Evolutionary conservation across 2,888 invertebrate genomes (phyloP), one percentile per base, ranked within the genome.

Genomic region (Branchellion lobata): DNA sequence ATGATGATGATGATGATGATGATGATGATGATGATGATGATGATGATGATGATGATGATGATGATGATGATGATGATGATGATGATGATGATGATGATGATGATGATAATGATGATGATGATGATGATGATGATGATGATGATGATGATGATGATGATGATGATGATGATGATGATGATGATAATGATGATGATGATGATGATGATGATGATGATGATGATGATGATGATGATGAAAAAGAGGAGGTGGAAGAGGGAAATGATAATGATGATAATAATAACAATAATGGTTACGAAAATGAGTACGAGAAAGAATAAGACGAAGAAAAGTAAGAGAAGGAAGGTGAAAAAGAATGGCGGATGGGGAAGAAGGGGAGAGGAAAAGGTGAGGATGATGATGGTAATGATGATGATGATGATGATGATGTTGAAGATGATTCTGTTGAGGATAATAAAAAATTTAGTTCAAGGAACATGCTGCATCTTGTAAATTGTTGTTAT

Each of bases 51-150:
- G 24, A 72, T 72, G 34, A 72, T 33, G 24, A 72, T 33, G 24
- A 72, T 72, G 8, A 72, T 27, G 24, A 33, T 33, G 34, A 72
- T 72, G 34, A 24, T 24, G 40, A 73, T n/a, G 40, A 36, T 73
- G 40, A 40, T 40, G 36, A 40, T 73, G 40, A 40, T 33, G 72
- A 72, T 73, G 73, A 73, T 73, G 73, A 40, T 33, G 72, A 31
- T 73, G 73, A 33, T 33, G 73, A 40, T 73, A 33, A 73, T 36
- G 40, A 73, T 73, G 34, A 31, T 73, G 73, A 73, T 73, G 40
- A 73, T 73, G 73, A 73, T 73, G 73, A 73, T 73, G 73, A 73
- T 73, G 73, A 73, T 40, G 40, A 73, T 40, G 34, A 33, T 33
- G 72, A 72, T 8, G 8, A 72, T 33, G 72, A 72, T 31, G 72